phyloP scores from a whole-genome alignment of 2,888 invertebrate genomes.

The Petrolisthes cinctipes region DNA sequence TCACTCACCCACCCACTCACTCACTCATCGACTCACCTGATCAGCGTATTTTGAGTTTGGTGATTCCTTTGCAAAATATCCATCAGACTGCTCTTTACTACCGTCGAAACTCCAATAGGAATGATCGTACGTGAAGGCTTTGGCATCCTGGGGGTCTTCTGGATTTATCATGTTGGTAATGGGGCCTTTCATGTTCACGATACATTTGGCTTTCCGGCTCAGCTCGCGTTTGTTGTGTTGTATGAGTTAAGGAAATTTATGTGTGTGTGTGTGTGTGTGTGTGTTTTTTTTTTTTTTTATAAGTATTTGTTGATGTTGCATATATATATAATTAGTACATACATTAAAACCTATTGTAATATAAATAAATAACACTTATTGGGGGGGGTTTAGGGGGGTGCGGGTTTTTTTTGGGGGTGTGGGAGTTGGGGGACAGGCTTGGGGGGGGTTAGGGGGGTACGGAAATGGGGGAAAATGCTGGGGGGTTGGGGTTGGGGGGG shows the following conservation, averaged over 20 bases:
- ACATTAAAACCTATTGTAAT: no score
- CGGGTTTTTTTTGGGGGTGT: no score
- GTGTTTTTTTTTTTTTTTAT: no score
- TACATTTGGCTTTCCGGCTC: constrained; percentile 71
- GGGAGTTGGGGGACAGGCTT: no score
- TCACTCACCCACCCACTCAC: background rate
- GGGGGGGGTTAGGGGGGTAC: no score
- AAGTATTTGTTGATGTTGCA: no score
- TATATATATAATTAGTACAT: no score
- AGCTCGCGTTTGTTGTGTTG: constrained; percentile 72
- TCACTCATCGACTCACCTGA: constrained; percentile 70
- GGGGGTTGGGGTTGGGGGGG: no score
- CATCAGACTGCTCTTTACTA: constrained; percentile 70
- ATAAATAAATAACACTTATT: no score
- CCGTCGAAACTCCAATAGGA: constrained; percentile 76
- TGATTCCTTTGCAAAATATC: constrained; percentile 71
- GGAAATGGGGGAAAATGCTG: no score
- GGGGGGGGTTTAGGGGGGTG: no score
- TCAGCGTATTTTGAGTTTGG: constrained; percentile 72
- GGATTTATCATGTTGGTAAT: constrained; percentile 72
- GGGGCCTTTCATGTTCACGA: constrained; percentile 72
- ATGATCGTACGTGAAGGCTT: constrained; percentile 73
- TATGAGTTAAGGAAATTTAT: background rate
- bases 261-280: background rate
- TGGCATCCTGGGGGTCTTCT: constrained; percentile 69